Base-by-base conservation (phyloP, 2,888 invertebrate genomes). In the Choreutis nemorana region DNA sequence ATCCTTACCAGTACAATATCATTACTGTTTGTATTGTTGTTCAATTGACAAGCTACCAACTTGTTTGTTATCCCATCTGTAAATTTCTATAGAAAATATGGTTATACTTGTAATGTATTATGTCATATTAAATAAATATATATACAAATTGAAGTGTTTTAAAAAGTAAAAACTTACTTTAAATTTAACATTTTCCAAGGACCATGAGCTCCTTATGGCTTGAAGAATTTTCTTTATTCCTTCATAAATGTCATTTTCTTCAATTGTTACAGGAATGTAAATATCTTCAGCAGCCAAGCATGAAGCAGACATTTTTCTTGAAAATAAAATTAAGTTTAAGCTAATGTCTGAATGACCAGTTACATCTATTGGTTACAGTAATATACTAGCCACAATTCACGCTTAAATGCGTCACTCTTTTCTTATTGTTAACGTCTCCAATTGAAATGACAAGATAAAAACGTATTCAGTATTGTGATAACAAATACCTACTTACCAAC, bases 61-160 rank as follows among this genome's bases (percentile, higher is more conserved):
- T 91, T 94, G 73, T 97, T 97, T 26, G 96, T 94, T 37, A 94
- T 91, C 24, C 97, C 97, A 82, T 95, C 92, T 38, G 94, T 95
- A 66, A 97, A 94, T 54, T 88, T 71, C 95, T 97, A 50, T 26
- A 32, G 10, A 26, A 25, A 29, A 30, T 16, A 31, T 18, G 27
- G 26, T 14, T 22, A n/a, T n/a, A n/a, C n/a, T n/a, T n/a, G n/a
- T n/a, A n/a, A n/a, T n/a, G n/a, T n/a, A n/a, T n/a, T n/a, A n/a
- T n/a, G n/a, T n/a, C n/a, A n/a, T n/a, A n/a, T n/a, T n/a, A n/a
- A n/a, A n/a, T n/a, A n/a, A n/a, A n/a, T 21, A 10, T 8, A 22
- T 26, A 11, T 11, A 2, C 7, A 4, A 20, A 6, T 10, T 23
- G 15, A 27, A 21, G 9, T 15, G 11, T 11, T 29, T 29, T 9